phyloP scores from a whole-genome alignment of 1,140 invertebrate genomes.

The Diorhabda sublineata region DNA sequence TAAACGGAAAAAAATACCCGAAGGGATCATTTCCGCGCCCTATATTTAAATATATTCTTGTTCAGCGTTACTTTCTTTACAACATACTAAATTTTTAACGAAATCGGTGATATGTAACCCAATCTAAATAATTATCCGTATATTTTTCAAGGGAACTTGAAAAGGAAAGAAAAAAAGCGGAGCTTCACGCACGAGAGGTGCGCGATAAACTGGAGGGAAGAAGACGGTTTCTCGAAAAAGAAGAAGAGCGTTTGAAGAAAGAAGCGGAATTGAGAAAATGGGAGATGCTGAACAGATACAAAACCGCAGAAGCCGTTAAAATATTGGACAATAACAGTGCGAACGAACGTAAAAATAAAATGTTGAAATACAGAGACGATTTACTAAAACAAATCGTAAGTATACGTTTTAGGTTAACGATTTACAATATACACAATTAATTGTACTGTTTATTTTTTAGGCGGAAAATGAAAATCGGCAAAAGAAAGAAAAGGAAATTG shows the following conservation, averaged over 20 bases:
- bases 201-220: background rate
- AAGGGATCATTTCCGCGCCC: too few species aligned
- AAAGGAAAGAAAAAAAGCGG: background rate
- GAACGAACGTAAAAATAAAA: conserved; percentile 35
- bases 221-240: background rate
- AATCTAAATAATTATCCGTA: too few species aligned
- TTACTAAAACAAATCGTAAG: conserved; percentile 45
- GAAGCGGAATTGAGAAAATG: conserved; percentile 35
- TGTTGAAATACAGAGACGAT: conserved; percentile 44
- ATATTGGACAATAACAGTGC: conserved; percentile 44
- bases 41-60: too few species aligned
- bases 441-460: conserved; percentile 1
- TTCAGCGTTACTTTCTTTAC: too few species aligned
- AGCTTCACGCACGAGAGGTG: background rate
- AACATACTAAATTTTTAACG: too few species aligned
- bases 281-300: conserved; percentile 38
- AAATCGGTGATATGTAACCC: too few species aligned
- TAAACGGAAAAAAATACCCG: too few species aligned
- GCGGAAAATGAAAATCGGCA: conserved; percentile 47
- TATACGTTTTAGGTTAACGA: background rate
- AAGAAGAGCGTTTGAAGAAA: conserved; percentile 24
- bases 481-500: conserved; percentile 37
- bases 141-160: background rate
- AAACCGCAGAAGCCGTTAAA: conserved; percentile 40
- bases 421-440: background rate